phyloP scores from a whole-genome alignment of 1,140 invertebrate genomes.

The Paralvinella palmiformis region DNA sequence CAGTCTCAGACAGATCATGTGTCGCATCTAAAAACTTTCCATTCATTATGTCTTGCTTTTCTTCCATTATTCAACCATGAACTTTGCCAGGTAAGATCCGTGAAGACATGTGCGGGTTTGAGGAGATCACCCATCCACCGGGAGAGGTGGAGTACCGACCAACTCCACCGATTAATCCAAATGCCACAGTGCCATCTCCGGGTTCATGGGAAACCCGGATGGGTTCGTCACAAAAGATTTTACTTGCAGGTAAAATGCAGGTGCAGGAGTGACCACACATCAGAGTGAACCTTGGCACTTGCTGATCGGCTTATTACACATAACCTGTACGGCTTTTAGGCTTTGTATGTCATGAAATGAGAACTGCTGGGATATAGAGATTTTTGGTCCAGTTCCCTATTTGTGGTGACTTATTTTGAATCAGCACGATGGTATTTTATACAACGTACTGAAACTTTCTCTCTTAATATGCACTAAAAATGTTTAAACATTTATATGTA shows the following conservation, averaged over 20 bases:
- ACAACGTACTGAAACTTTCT: no score
- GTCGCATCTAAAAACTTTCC: no score
- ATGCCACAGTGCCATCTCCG: constrained; percentile 2
- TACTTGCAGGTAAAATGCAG: neutral
- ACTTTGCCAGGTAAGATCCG: constrained; percentile 51
- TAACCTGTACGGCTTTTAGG: neutral
- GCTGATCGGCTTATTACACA: neutral
- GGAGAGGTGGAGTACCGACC: constrained; percentile 53
- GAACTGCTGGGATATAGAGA: no score
- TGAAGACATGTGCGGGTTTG: constrained; percentile 72
- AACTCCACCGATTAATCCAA: constrained; percentile 11
- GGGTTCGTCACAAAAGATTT: neutral
- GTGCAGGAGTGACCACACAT: neutral
- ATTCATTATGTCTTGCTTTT: no score
- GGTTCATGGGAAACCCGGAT: neutral
- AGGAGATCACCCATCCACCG: constrained; percentile 40
- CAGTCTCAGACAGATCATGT: no score
- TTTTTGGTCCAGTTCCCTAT: no score
- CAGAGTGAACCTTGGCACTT: neutral
- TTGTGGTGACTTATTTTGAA: no score
- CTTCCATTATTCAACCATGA: no score
- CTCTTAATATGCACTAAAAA: no score
- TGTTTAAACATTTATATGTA: no score
- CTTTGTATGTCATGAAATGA: no score
- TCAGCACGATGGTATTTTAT: no score